A percentile compares a stretch with the other conserved stretches of the same genome.
These are phyloP conservation scores for Morelia viridis DNA, from an alignment of 2,797 vertebrate genomes.

Conservation along the genomic window DNA sequence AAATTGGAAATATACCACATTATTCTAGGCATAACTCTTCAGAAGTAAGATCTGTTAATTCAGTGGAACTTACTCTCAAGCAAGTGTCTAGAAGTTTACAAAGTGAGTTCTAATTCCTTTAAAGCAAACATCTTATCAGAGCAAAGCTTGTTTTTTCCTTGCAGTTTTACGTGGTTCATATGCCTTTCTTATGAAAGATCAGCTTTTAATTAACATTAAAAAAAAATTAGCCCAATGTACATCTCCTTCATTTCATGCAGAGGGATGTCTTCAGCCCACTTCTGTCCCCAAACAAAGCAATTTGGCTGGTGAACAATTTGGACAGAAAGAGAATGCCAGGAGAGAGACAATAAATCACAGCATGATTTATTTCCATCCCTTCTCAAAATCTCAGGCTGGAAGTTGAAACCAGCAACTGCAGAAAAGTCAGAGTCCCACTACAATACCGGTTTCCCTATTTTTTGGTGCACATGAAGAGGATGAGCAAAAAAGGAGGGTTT, in stretches of 20 bases:
- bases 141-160: conserved; percentile 70
- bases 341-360: conserved; percentile 42
- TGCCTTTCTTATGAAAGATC: conserved; percentile 79
- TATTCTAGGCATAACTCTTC: background rate
- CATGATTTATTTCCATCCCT: conserved; percentile 56
- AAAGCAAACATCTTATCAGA: conserved; percentile 65
- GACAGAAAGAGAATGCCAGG: background rate
- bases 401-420: background rate
- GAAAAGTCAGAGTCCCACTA: background rate
- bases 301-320: conserved; percentile 63
- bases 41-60: background rate
- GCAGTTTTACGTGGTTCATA: conserved; percentile 59
- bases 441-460: background rate
- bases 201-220: conserved; percentile 82
- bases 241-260: conserved; percentile 72
- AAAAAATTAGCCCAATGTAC: conserved; percentile 77
- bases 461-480: background rate
- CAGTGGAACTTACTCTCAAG: background rate
- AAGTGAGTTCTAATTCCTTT: conserved; percentile 67
- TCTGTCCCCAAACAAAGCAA: conserved; percentile 58
- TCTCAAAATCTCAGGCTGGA: background rate
- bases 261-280: conserved; percentile 72
- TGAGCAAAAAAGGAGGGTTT: background rate
- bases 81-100: background rate
- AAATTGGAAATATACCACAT: background rate